A percentile compares a stretch with the other conserved stretches of the same genome.
Conservation (phyloP, 2,113 vertebrate genomes). For the Cranoglanis bouderius region DNA sequence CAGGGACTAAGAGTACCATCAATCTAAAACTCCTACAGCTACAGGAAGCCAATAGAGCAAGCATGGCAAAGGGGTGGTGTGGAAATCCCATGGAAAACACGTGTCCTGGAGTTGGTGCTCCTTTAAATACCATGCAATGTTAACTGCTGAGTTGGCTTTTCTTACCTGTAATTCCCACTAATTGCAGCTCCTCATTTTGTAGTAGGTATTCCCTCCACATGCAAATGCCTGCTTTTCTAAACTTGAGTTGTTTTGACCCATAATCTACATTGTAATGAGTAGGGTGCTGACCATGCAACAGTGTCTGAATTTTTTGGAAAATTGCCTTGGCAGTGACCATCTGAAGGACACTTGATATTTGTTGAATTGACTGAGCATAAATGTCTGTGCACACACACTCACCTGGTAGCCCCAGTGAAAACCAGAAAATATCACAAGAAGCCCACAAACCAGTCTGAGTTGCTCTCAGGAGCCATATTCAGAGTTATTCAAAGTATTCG, state of each 20-base stretch:
- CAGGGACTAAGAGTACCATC: too few species aligned
- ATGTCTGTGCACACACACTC: neutral
- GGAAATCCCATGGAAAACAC: neutral
- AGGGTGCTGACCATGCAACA: neutral
- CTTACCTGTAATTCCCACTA: neutral
- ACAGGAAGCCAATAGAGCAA: neutral
- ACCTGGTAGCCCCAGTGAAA: too few species aligned
- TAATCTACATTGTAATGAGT: neutral
- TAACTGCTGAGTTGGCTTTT: neutral
- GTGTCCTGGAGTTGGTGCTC: neutral
- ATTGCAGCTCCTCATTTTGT: neutral
- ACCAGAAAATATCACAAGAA: too few species aligned
- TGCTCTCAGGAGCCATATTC: too few species aligned
- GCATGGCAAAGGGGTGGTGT: neutral
- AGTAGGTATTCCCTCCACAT: neutral
- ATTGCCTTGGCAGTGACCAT: neutral
- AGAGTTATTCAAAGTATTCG: too few species aligned
- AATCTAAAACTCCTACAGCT: too few species aligned
- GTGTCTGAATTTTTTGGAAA: neutral
- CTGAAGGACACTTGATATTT: neutral
- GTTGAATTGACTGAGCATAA: neutral
- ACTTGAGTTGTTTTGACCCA: neutral
- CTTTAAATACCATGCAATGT: neutral
- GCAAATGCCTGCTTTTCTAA: neutral
- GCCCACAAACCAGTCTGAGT: too few species aligned